Evolutionary conservation across 2,113 vertebrate genomes (phyloP).

Genomic region (Semicossyphus pulcher): DNA sequence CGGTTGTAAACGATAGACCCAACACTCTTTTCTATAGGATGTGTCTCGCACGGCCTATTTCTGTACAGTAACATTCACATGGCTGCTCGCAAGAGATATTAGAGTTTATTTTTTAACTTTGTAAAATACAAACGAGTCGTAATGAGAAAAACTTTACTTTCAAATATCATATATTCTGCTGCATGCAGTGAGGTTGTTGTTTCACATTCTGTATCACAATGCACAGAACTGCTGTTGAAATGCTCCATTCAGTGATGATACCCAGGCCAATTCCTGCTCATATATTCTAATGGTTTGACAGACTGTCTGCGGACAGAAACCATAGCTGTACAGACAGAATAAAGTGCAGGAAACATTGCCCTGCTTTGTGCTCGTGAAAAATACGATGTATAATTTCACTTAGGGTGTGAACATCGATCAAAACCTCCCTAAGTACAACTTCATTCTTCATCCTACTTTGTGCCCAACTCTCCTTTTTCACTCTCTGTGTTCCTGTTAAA

Average conservation of each 20-base stretch:
- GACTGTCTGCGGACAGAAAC: too few species aligned
- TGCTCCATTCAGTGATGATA: background rate
- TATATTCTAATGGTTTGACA: too few species aligned
- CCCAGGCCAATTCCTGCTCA: background rate
- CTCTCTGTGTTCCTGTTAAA: background rate
- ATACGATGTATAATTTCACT: too few species aligned
- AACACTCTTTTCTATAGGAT: constrained; percentile 41
- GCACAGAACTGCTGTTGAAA: background rate
- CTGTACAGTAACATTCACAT: constrained; percentile 34
- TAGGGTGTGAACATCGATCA: too few species aligned
- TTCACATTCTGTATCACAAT: background rate
- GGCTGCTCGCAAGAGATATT: constrained; percentile 56
- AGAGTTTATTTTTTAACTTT: constrained; percentile 17
- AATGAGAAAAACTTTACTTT: background rate
- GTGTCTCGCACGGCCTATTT: constrained; percentile 41
- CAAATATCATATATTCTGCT: background rate
- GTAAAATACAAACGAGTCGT: constrained; percentile 8
- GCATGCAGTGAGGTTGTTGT: background rate
- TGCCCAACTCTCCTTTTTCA: background rate
- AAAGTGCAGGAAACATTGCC: too few species aligned
- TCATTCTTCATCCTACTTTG: background rate
- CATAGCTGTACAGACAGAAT: too few species aligned
- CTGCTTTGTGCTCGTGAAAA: too few species aligned
- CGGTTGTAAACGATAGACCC: constrained; percentile 64
- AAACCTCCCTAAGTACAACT: too few species aligned